These are phyloP conservation scores for Amphipoea oculea DNA, from an alignment of 2,888 invertebrate genomes.

Conservation along the genomic window DNA sequence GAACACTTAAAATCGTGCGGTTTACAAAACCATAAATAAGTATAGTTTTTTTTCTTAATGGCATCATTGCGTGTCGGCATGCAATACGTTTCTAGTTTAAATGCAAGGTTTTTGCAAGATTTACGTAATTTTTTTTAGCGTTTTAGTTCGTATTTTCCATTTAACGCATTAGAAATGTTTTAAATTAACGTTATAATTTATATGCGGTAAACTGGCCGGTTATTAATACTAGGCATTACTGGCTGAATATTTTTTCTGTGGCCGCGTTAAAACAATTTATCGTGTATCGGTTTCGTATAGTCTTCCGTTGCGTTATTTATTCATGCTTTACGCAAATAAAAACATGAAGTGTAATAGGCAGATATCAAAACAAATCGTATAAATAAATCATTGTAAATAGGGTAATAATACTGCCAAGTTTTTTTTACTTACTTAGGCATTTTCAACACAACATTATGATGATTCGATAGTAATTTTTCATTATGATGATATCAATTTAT, in stretches of 20 bases:
- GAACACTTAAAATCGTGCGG: constrained; percentile 57
- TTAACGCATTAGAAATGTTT: constrained; percentile 62
- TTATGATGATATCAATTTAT: background rate
- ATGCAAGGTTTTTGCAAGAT: constrained; percentile 65
- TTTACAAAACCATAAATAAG: constrained; percentile 64
- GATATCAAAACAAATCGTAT: constrained; percentile 23
- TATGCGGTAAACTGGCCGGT: constrained; percentile 47
- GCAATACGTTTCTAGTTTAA: constrained; percentile 64
- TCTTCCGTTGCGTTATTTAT: constrained; percentile 43
- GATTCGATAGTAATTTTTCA: background rate
- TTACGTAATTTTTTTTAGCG: constrained; percentile 56
- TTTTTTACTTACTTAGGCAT: background rate
- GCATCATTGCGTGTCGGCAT: constrained; percentile 67
- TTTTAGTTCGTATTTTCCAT: constrained; percentile 58
- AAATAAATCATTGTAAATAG: constrained; percentile 14
- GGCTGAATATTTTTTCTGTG: constrained; percentile 36
- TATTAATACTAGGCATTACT: constrained; percentile 53
- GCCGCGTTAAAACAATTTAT: constrained; percentile 37
- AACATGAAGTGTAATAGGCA: constrained; percentile 16
- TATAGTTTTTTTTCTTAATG: constrained; percentile 60
- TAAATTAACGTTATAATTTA: constrained; percentile 62
- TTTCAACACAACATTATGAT: background rate
- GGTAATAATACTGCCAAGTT: constrained; percentile 20
- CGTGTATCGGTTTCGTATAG: constrained; percentile 39
- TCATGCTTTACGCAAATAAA: constrained; percentile 10